phyloP scores from a whole-genome alignment of 2,797 vertebrate species.

The Choloepus didactylus region DNA sequence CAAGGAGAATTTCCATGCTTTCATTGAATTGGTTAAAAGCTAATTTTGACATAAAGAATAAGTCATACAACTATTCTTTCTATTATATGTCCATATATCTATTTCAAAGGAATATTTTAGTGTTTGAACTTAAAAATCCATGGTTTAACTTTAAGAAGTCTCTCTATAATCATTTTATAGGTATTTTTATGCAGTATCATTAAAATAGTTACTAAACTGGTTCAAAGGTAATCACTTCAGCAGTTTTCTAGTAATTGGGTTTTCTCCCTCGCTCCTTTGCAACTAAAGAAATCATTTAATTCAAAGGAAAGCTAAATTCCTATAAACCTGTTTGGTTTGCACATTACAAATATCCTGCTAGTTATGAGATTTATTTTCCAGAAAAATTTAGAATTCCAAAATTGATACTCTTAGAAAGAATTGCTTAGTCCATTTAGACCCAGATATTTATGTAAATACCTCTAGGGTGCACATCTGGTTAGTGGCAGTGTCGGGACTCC shows the following conservation, averaged over 20 bases:
- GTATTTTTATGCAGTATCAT: not conserved
- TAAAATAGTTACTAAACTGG: not conserved
- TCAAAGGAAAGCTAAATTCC: not conserved
- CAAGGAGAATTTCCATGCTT: slow-evolving; percentile 48
- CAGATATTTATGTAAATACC: not conserved
- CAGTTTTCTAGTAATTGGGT: not conserved
- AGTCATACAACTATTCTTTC: not conserved
- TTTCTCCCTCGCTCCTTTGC: not conserved
- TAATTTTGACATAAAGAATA: not conserved
- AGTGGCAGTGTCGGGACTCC: too few species aligned
- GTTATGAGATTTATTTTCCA: not conserved
- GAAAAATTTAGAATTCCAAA: slow-evolving; percentile 1
- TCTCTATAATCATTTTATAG: not conserved
- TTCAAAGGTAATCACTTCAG: not conserved
- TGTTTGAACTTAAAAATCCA: not conserved
- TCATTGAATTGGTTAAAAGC: not conserved
- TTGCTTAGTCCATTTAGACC: not conserved
- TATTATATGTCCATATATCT: not conserved
- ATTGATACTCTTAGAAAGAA: not conserved
- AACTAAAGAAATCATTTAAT: not conserved
- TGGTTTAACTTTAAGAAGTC: not conserved
- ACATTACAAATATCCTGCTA: not conserved
- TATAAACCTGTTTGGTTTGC: not conserved
- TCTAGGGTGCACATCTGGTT: not conserved
- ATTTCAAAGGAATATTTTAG: slow-evolving; percentile 23